phyloP scores from a whole-genome alignment of 2,113 vertebrate genomes.

The Coturnix japonica region DNA sequence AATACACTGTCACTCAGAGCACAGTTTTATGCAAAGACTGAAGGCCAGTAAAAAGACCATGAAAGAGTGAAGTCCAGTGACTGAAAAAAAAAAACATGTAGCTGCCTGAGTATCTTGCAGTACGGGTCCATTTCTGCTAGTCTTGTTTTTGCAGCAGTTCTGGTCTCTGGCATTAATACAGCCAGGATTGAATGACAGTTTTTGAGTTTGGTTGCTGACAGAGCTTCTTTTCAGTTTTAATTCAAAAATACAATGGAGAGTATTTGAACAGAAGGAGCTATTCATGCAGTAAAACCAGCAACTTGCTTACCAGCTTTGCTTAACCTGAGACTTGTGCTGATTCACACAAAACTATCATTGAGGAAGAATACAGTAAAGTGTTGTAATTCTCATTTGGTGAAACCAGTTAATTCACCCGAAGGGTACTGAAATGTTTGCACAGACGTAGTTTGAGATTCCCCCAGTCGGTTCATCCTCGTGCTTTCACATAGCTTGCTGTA shows the following conservation, averaged over 20 bases:
- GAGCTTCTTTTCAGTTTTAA: background rate
- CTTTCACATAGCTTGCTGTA: background rate
- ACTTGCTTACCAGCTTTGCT: constrained; percentile 15
- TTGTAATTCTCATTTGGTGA: background rate
- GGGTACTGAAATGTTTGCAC: constrained; percentile 8
- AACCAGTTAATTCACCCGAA: constrained; percentile 7
- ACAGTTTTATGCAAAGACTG: background rate
- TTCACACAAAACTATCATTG: constrained; percentile 10
- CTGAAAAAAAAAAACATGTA: too few relatives aligned
- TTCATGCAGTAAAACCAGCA: background rate
- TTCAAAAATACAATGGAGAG: background rate
- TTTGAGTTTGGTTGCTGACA: background rate
- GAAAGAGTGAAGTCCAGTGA: background rate
- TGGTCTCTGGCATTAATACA: background rate
- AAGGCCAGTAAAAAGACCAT: background rate
- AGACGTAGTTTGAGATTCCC: background rate
- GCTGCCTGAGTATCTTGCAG: background rate
- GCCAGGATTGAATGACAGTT: background rate
- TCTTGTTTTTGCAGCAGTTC: background rate
- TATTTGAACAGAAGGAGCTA: constrained; percentile 12
- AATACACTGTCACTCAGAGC: background rate
- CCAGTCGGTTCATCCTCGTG: background rate
- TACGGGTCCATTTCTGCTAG: background rate
- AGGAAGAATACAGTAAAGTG: constrained; percentile 9
- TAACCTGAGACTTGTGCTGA: constrained; percentile 8